Evolutionary conservation across 1,140 invertebrate species (phyloP), one percentile per base, ranked within the genome.

Genomic region (Diabrotica undecimpunctata): DNA sequence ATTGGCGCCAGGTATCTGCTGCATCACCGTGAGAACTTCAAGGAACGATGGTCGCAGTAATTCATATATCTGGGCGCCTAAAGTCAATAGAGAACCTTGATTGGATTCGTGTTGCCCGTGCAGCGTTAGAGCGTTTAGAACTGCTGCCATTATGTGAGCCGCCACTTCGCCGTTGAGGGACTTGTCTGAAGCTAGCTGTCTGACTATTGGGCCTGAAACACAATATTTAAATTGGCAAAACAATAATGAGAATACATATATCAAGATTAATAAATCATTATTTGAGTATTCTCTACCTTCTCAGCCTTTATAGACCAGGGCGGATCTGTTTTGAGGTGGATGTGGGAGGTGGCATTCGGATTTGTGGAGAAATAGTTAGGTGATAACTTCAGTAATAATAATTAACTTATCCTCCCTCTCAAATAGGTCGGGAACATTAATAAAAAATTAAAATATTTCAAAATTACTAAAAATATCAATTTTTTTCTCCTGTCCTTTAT

Each of bases 71-170:
- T 93, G 88, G 12, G 88, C 83, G 6, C 88, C 89, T 11, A 92
- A 80, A 25, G 84, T 85, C 4, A 91, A 81, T 11, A 92, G 76
- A 0, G 82, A 85, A 5, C 87, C 88, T 76, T 91, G 89, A 79
- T 92, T 92, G 1, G 87, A 85, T 68, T 95, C 93, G 76, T 95
- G 92, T 76, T 95, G 91, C 0, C 93, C 93, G 72, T 93, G 90
- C 55, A 88, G 78, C 64, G 90, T 87, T 67, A 93, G 80, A 46
- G 88, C 90, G 66, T 88, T 87, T n/a, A 93, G 81, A 57, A 91
- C 85, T 0, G 88, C 85, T 0, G 87, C 85, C 77, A 93, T 86
- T 10, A 90, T 87, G 71, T 87, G 87, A 14, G 83, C 81, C 37
- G 84, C 89, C 82, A 89, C 86, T 67, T 82, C 83, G 54, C 83